These are phyloP conservation scores for Telmatherina bonti DNA, from an alignment of 2,797 vertebrate genomes.

Conservation along the genomic window DNA sequence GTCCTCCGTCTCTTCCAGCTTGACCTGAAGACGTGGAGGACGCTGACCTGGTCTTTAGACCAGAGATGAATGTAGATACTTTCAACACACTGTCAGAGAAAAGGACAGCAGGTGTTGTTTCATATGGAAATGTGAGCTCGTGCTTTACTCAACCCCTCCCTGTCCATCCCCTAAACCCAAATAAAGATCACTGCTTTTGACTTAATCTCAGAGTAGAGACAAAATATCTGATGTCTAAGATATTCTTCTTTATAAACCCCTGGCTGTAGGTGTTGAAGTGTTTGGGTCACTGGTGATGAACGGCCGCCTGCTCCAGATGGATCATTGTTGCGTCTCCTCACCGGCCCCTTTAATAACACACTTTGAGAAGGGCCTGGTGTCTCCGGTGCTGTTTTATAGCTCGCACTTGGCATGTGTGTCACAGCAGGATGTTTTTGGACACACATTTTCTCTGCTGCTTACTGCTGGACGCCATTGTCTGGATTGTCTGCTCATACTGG, in stretches of 20 bases:
- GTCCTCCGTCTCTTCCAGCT: too few relatives aligned
- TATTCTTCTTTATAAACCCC: conserved; percentile 39
- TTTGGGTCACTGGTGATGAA: conserved; percentile 56
- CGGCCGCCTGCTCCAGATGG: conserved; percentile 71
- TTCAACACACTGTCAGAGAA: background rate
- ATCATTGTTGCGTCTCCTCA: conserved; percentile 68
- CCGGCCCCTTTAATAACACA: conserved; percentile 73
- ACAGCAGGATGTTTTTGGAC: conserved; percentile 43
- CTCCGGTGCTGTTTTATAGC: conserved; percentile 53
- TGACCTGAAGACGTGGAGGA: too few relatives aligned
- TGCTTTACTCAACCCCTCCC: background rate
- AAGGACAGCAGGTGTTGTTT: conserved; percentile 31
- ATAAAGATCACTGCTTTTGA: background rate
- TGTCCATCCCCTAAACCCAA: conserved; percentile 5
- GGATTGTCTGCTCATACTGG: conserved; percentile 50
- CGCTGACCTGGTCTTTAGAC: too few relatives aligned
- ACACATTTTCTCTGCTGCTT: conserved; percentile 24
- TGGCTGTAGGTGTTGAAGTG: conserved; percentile 61
- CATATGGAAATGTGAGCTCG: conserved; percentile 47
- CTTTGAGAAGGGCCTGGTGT: conserved; percentile 48
- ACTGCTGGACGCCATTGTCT: conserved; percentile 48
- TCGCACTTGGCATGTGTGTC: conserved; percentile 26
- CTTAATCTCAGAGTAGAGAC: conserved; percentile 10
- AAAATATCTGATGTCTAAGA: conserved; percentile 21
- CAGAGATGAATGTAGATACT: too few relatives aligned